phyloP scores from a whole-genome alignment of 2,113 vertebrate species.

The Brachionichthys hirsutus region DNA sequence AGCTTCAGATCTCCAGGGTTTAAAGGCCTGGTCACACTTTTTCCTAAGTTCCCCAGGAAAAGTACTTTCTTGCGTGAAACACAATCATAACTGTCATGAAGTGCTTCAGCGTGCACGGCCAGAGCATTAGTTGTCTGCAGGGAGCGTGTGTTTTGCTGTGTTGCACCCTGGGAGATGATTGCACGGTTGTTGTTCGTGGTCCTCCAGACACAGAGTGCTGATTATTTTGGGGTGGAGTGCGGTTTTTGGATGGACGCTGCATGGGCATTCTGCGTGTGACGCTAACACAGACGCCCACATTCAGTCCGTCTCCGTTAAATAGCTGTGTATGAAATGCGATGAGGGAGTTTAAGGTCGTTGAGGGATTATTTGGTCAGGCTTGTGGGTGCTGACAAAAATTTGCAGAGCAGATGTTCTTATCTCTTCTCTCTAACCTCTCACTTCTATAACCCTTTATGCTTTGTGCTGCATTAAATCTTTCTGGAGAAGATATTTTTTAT shows the following conservation, averaged over 20 bases:
- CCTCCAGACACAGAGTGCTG: conserved; percentile 61
- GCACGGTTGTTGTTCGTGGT: conserved; percentile 64
- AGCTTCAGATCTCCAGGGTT: conserved; percentile 2
- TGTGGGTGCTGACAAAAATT: no score
- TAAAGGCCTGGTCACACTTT: conserved; percentile 5
- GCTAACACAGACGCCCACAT: conserved; percentile 28
- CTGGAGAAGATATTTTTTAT: no score
- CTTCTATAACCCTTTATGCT: no score
- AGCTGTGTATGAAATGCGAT: conserved; percentile 45
- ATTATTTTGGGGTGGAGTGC: conserved; percentile 65
- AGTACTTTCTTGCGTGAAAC: conserved; percentile 9
- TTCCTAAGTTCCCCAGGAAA: conserved; percentile 7
- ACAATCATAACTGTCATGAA: conserved; percentile 12
- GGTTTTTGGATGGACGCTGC: conserved; percentile 39
- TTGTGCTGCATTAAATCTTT: no score
- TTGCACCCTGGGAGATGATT: conserved; percentile 65
- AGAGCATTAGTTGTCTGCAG: conserved; percentile 8
- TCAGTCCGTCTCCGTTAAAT: conserved; percentile 27
- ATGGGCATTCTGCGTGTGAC: conserved; percentile 27
- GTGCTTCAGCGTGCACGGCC: conserved; percentile 17
- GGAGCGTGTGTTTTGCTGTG: conserved; percentile 35
- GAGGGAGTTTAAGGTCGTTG: conserved; percentile 34
- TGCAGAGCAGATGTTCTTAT: no score
- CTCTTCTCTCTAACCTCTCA: no score
- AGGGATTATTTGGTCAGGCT: conserved; percentile 29